These are phyloP conservation scores for Amaurobius ferox DNA, from an alignment of 2,888 invertebrate genomes.

Conservation along the genomic window DNA sequence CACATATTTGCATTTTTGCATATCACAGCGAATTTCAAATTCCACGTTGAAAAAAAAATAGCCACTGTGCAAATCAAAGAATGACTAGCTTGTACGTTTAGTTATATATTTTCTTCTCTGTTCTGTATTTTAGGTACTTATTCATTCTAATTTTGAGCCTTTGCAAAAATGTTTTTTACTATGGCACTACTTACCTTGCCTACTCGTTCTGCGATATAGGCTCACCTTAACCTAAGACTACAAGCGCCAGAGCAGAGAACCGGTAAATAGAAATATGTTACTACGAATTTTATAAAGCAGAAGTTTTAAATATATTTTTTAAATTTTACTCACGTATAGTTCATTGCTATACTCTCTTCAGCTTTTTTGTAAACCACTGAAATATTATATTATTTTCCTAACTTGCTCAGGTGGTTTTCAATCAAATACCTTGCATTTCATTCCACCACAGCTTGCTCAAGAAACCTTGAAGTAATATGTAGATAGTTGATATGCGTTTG, in stretches of 20 bases:
- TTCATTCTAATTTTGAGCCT: too few species aligned
- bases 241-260: background rate
- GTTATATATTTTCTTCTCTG: too few species aligned
- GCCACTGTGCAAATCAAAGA: too few species aligned
- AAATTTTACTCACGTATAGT: slow-evolving; percentile 10
- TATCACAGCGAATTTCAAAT: too few species aligned
- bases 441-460: slow-evolving; percentile 21
- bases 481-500: slow-evolving; percentile 40
- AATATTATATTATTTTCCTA: background rate
- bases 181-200: too few species aligned
- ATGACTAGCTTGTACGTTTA: too few species aligned
- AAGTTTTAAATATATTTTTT: slow-evolving; percentile 3
- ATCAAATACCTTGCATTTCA: slow-evolving; percentile 14
- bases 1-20: too few species aligned
- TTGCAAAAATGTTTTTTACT: too few species aligned
- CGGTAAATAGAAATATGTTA: background rate
- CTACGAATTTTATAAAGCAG: background rate
- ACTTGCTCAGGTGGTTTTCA: slow-evolving; percentile 13
- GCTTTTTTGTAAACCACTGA: background rate
- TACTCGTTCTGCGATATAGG: background rate
- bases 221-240: background rate
- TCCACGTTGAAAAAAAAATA: too few species aligned
- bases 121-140: too few species aligned
- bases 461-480: slow-evolving; percentile 30
- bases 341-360: background rate